Evolutionary conservation across 2,888 invertebrate species (phyloP).

Genomic region (Cheilosia vulpina): DNA sequence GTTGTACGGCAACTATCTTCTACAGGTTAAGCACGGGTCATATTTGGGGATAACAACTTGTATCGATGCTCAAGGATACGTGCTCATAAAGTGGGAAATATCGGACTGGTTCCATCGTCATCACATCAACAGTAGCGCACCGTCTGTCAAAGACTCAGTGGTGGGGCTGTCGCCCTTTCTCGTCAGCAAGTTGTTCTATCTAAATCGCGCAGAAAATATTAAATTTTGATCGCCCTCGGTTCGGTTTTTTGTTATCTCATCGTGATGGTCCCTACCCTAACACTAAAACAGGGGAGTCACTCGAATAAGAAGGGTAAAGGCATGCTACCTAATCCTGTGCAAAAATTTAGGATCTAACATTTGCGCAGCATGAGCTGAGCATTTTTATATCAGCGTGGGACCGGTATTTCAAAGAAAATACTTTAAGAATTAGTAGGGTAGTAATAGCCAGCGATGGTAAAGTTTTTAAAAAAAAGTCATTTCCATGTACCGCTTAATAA

Average conservation of each 20-base stretch:
- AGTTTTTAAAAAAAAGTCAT: too few relatives aligned
- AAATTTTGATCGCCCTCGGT: conserved; percentile 43
- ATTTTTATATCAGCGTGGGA: too few relatives aligned
- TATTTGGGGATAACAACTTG: conserved; percentile 41
- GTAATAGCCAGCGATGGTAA: too few relatives aligned
- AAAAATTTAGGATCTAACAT: too few relatives aligned
- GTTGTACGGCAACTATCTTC: conserved; percentile 22
- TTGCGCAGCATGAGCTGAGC: too few relatives aligned
- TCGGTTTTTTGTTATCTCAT: conserved; percentile 1
- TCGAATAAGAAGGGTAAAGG: not conserved
- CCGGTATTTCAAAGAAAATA: too few relatives aligned
- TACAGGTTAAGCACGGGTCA: conserved; percentile 40
- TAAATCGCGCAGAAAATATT: conserved; percentile 43
- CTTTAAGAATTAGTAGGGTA: too few relatives aligned
- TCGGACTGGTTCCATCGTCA: conserved; percentile 23
- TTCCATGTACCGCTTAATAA: too few relatives aligned
- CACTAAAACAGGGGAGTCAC: conserved; percentile 2
- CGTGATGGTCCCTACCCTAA: not conserved
- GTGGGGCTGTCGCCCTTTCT: not conserved
- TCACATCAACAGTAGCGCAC: conserved; percentile 2
- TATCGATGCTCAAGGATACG: conserved; percentile 18
- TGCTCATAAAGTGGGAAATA: not conserved
- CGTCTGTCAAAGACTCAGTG: not conserved
- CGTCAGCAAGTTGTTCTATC: conserved; percentile 2
- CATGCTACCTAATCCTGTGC: too few relatives aligned